Evolutionary conservation across 2,113 vertebrate species (phyloP), one percentile per base, ranked within the genome.

Genomic region (Thalassoma bifasciatum): DNA sequence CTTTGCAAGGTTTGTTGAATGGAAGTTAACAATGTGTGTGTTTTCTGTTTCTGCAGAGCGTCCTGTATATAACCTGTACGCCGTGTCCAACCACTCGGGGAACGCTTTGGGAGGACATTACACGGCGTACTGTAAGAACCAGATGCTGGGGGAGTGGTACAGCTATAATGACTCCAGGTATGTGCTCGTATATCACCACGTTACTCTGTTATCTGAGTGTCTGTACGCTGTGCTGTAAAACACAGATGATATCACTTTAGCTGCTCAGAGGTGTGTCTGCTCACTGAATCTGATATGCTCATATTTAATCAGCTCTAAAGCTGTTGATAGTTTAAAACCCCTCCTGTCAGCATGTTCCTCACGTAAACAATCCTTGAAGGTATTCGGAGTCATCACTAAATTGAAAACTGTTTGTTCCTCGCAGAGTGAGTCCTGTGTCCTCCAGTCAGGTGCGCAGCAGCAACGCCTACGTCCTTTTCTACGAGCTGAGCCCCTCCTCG

Each of bases 131-230:
- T 98, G 98, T 91, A 96, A 93, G 72, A 97, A 94, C 84, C 94
- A 96, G 0, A 80, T 88, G 23, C 94, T 95, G 8, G 95, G 95
- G 30, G 97, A 98, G 69, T 99, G 98, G 98, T 94, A 97, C 92
- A 95, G 89, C 22, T 99, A 96, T 93, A 98, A 99, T 0, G 98
- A 99, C 93, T 95, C 95, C 85, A 96, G 97, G 98, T 99, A 92
- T 68, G 53, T 37, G 13, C 53, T 44, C 37, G 0, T 36, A 1
- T 57, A 47, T 72, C 58, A 14, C 44, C 53, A 30, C 2, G 13
- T 63, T 13, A 44, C 10, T 13, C 11, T 23, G 40, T 78, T 72
- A 74, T 79, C 51, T 54, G 61, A 34, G 16, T 24, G 36, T 34
- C 59, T 51, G 44, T 65, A 44, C 30, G 38, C 19, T 46, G 66